phyloP scores from a whole-genome alignment of 2,113 vertebrate species.

The Xyrauchen texanus region DNA sequence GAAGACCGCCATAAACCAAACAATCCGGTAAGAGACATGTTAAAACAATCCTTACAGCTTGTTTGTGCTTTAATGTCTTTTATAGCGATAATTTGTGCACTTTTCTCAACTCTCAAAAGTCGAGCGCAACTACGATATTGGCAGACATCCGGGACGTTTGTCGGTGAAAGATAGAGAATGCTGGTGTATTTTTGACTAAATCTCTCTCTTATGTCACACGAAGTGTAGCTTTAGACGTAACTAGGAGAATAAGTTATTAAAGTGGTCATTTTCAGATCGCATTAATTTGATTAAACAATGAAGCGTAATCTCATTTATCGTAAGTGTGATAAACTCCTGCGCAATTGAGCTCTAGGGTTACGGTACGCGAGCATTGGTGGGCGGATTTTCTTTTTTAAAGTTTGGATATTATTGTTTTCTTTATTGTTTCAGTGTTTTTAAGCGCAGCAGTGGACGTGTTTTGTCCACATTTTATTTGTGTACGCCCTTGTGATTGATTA shows the following conservation, averaged over 20 bases:
- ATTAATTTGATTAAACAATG: not conserved
- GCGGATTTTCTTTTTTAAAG: not conserved
- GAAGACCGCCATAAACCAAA: not conserved
- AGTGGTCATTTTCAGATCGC: not conserved
- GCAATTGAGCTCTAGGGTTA: slow-evolving; percentile 3
- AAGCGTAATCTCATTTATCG: slow-evolving; percentile 18
- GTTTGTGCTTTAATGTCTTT: not conserved
- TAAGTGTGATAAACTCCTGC: slow-evolving; percentile 20
- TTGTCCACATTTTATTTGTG: not conserved
- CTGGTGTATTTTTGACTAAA: too few relatives aligned
- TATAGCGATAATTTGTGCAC: not conserved
- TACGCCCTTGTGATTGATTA: not conserved
- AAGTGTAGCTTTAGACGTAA: not conserved
- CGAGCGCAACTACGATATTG: slow-evolving; percentile 40
- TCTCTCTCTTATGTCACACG: not conserved
- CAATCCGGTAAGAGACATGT: slow-evolving; percentile 35
- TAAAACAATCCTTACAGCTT: not conserved
- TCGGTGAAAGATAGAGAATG: slow-evolving; percentile 20
- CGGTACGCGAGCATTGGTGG: not conserved
- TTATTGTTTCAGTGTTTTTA: not conserved
- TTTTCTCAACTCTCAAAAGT: slow-evolving; percentile 1
- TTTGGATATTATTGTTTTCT: too few relatives aligned
- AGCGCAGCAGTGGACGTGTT: not conserved
- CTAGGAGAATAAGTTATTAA: not conserved
- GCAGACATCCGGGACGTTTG: slow-evolving; percentile 54